Conservation (phyloP, 2,113 vertebrate genomes). For the Columba janthina region DNA sequence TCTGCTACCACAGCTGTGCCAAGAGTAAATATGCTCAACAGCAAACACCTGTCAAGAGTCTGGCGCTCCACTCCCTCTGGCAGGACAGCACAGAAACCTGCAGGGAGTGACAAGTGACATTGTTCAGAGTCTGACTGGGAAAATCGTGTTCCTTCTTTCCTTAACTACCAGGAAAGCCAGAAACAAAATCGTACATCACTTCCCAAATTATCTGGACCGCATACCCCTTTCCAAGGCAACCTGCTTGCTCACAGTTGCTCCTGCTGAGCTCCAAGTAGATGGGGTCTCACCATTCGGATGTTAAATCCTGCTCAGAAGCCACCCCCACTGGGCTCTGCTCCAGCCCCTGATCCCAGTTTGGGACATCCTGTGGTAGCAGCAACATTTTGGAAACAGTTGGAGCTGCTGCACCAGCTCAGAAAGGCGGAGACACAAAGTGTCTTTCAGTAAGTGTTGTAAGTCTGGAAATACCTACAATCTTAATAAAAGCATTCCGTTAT, state of each 20-base stretch:
- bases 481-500: neutral
- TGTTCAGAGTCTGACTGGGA: neutral
- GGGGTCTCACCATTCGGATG: fast-evolving
- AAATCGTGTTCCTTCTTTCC: neutral
- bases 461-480: neutral
- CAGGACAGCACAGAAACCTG: neutral
- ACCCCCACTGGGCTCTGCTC: neutral
- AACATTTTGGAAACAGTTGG: neutral
- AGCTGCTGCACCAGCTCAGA: neutral
- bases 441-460: neutral
- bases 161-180: neutral
- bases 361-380: neutral
- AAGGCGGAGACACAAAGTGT: neutral
- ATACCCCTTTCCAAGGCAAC: neutral
- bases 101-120: neutral
- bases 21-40: neutral
- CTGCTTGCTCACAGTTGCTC: neutral
- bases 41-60: neutral
- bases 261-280: neutral
- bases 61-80: neutral
- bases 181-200: neutral
- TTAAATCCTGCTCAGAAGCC: neutral
- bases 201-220: neutral
- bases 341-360: neutral
- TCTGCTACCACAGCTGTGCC: neutral